Evolutionary conservation across 2,888 invertebrate genomes (phyloP).

Genomic region (Nezara viridula): DNA sequence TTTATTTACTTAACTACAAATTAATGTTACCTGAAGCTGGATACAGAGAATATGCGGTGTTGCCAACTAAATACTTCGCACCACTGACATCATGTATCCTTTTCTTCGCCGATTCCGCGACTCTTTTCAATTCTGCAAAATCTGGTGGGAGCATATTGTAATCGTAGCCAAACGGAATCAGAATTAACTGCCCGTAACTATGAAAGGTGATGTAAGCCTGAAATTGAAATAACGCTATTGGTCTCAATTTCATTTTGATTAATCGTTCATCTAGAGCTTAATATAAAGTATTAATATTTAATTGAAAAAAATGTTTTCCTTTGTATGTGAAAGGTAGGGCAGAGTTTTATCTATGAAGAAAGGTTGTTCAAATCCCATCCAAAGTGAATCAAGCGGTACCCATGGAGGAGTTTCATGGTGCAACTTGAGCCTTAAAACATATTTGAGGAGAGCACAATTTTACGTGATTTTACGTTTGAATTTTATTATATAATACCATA

Average conservation of each 20-base stretch:
- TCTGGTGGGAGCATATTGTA: constrained; percentile 72
- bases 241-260: neutral
- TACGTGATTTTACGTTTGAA: too few species aligned
- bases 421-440: too few species aligned
- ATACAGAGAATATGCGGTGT: constrained; percentile 82
- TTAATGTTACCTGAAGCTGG: constrained; percentile 70
- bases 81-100: constrained; percentile 76
- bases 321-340: too few species aligned
- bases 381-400: too few species aligned
- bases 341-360: too few species aligned
- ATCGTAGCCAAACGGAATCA: constrained; percentile 88
- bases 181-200: constrained; percentile 87
- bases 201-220: constrained; percentile 84
- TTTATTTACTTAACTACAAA: too few species aligned
- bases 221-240: constrained; percentile 69
- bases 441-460: too few species aligned
- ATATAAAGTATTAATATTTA: too few species aligned
- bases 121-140: constrained; percentile 77
- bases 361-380: too few species aligned
- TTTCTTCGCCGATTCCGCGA: constrained; percentile 80
- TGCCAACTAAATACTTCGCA: constrained; percentile 80
- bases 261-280: neutral
- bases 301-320: too few species aligned
- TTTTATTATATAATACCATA: too few species aligned
- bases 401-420: too few species aligned